Percentiles rank a stretch among this genome's conserved stretches.
These are phyloP conservation scores for Characodon lateralis DNA, from an alignment of 2,797 vertebrate genomes.

Conservation along the genomic window DNA sequence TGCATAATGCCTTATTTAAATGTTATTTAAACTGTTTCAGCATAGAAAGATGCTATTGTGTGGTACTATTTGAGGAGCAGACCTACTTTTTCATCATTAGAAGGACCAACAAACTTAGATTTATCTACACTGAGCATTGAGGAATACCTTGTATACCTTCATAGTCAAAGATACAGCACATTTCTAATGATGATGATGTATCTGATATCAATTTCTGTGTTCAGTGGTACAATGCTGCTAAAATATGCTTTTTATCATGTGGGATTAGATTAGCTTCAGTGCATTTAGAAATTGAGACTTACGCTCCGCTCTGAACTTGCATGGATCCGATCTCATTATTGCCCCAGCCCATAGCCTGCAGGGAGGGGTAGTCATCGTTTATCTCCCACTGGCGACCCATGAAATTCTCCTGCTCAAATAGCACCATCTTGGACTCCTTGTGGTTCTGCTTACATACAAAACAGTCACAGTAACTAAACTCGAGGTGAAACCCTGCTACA, in stretches of 20 bases:
- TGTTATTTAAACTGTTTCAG: neutral
- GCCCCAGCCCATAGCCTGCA: conserved; percentile 96
- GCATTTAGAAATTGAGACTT: conserved; percentile 69
- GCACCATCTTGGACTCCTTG: conserved; percentile 91
- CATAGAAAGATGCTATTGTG: neutral
- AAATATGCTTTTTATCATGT: neutral
- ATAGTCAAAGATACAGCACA: neutral
- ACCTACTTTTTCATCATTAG: neutral
- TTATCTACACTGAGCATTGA: neutral
- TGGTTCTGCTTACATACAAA: conserved; percentile 83
- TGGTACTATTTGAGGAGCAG: neutral
- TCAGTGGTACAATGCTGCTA: neutral
- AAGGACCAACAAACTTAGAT: neutral
- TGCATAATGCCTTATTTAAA: neutral
- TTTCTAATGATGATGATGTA: neutral
- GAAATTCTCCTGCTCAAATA: conserved; percentile 95
- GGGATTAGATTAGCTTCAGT: neutral
- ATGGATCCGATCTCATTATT: conserved; percentile 97
- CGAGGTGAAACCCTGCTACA: neutral
- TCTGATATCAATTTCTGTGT: neutral
- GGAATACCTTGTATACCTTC: neutral
- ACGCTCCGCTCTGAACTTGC: conserved; percentile 92
- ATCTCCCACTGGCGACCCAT: conserved; percentile 93
- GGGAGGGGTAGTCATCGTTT: conserved; percentile 92
- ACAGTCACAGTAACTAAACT: neutral